Conservation (phyloP, 2,113 vertebrate genomes). For the Alethe diademata region DNA sequence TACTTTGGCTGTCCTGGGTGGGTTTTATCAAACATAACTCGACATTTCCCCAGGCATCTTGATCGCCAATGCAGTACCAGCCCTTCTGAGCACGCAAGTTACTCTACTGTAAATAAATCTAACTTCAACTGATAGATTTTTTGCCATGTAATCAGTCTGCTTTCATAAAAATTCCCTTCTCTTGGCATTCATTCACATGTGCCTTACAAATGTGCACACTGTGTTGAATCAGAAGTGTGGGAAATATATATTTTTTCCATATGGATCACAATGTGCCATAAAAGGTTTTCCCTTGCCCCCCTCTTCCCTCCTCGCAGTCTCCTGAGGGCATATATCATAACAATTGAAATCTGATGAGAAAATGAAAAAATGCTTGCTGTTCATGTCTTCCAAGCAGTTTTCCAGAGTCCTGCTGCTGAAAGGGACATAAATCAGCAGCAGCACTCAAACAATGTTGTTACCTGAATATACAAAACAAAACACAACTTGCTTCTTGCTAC, state of each 20-base stretch:
- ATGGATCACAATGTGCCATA: slow-evolving; percentile 59
- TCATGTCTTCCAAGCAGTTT: slow-evolving; percentile 68
- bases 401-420: slow-evolving; percentile 63
- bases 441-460: background rate
- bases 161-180: slow-evolving; percentile 64
- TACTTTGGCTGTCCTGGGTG: background rate
- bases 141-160: slow-evolving; percentile 65
- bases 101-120: slow-evolving; percentile 58
- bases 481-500: background rate
- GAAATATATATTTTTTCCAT: slow-evolving; percentile 76
- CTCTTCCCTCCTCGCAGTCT: background rate
- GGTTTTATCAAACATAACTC: background rate
- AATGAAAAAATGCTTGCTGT: slow-evolving; percentile 63
- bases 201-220: slow-evolving; percentile 64
- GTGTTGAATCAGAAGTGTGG: slow-evolving; percentile 21
- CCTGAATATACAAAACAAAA: slow-evolving; percentile 15
- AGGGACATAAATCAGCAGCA: slow-evolving; percentile 51
- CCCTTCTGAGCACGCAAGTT: slow-evolving; percentile 8
- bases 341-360: slow-evolving; percentile 73
- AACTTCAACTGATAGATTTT: slow-evolving; percentile 43
- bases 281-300: slow-evolving; percentile 40
- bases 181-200: slow-evolving; percentile 59
- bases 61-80: background rate
- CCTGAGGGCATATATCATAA: slow-evolving; percentile 65
- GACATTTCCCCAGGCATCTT: background rate